Conservation (phyloP, 2,797 vertebrate genomes). For the Crenichthys baileyi region DNA sequence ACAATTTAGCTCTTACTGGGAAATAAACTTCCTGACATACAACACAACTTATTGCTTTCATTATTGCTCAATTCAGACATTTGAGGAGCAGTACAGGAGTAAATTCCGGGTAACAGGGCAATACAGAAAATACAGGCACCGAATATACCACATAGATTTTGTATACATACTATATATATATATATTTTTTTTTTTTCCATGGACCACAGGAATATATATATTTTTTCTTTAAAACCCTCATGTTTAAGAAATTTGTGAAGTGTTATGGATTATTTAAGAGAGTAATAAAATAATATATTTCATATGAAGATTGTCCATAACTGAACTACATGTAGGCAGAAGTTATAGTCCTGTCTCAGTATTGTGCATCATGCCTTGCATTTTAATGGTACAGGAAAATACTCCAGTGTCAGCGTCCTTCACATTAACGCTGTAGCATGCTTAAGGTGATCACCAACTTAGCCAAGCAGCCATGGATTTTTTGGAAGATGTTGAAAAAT, state of each 20-base stretch:
- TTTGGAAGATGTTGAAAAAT: neutral
- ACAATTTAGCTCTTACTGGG: slow-evolving; percentile 68
- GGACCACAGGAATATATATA: slow-evolving; percentile 14
- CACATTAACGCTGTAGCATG: neutral
- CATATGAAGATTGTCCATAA: too few relatives aligned
- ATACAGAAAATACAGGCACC: slow-evolving; percentile 8
- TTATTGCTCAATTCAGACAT: slow-evolving; percentile 67
- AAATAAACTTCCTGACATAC: slow-evolving; percentile 54
- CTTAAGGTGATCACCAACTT: neutral
- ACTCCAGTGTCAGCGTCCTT: neutral
- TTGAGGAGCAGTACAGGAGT: slow-evolving; percentile 39
- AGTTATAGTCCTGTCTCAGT: neutral
- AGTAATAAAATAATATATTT: neutral
- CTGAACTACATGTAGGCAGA: neutral
- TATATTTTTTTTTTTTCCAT: slow-evolving; percentile 3
- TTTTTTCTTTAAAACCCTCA: neutral
- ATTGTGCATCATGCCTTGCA: neutral
- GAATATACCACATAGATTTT: too few relatives aligned
- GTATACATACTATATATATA: too few relatives aligned
- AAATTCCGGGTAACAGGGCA: slow-evolving; percentile 32
- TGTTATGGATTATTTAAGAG: neutral
- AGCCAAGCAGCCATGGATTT: neutral
- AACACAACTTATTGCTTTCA: slow-evolving; percentile 72
- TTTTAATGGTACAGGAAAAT: neutral
- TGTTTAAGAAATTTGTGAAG: neutral